A percentile compares a stretch with the other conserved stretches of the same genome.
phyloP scores from a whole-genome alignment of 2,888 invertebrate genomes.

The Limnephilus rhombicus region DNA sequence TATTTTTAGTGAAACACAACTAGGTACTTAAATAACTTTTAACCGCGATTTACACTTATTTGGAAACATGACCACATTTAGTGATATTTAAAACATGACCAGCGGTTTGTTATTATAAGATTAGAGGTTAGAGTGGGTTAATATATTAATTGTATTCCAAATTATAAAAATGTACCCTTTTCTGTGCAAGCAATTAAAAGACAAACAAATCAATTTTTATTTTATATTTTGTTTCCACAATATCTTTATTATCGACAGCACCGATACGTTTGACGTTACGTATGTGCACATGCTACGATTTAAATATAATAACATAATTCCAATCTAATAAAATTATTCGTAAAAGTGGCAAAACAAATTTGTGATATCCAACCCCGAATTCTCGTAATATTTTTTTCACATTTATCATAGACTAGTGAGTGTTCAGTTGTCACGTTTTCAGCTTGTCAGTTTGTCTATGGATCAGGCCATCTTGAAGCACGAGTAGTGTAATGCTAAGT shows the following conservation, averaged over 20 bases:
- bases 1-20: too few relatives aligned
- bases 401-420: background rate
- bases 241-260: background rate
- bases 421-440: background rate
- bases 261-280: background rate
- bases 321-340: too few relatives aligned
- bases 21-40: too few relatives aligned
- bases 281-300: too few relatives aligned
- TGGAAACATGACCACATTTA: too few relatives aligned
- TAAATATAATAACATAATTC: background rate
- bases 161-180: background rate
- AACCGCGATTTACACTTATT: too few relatives aligned
- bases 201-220: background rate
- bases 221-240: background rate
- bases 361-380: background rate
- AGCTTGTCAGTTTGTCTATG: slow-evolving; percentile 6
- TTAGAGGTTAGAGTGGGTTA: too few relatives aligned
- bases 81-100: too few relatives aligned
- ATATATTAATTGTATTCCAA: background rate
- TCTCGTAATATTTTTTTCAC: background rate
- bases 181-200: background rate
- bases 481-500: background rate
- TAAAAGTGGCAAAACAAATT: too few relatives aligned
- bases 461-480: background rate
- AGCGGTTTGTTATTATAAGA: too few relatives aligned